Conservation (phyloP, 2,888 invertebrate genomes). For the Leptinotarsa tumamoca region DNA sequence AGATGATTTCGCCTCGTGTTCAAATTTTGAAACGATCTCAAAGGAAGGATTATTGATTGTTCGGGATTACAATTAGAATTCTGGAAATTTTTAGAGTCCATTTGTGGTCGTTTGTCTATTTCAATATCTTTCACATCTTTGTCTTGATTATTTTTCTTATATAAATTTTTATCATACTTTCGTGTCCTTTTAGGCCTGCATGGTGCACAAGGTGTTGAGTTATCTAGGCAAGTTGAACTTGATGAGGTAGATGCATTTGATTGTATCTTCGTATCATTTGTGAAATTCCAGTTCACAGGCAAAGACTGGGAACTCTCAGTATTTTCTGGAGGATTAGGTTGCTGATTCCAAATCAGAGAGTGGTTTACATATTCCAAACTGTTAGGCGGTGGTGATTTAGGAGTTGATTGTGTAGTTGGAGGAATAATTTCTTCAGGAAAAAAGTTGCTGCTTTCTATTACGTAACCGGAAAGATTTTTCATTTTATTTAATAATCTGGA, state of each 20-base stretch:
- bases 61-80: slow-evolving; percentile 45
- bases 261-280: slow-evolving; percentile 38
- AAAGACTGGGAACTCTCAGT: slow-evolving; percentile 46
- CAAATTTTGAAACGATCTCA: slow-evolving; percentile 60
- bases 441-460: slow-evolving; percentile 61
- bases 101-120: slow-evolving; percentile 3
- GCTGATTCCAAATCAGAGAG: slow-evolving; percentile 41
- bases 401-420: slow-evolving; percentile 8
- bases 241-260: slow-evolving; percentile 55
- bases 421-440: slow-evolving; percentile 60
- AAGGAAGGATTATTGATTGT: slow-evolving; percentile 57
- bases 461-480: slow-evolving; percentile 60
- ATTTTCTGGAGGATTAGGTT: slow-evolving; percentile 34
- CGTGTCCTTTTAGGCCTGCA: slow-evolving; percentile 63
- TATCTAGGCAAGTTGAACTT: slow-evolving; percentile 53
- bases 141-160: slow-evolving; percentile 57
- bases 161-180: slow-evolving; percentile 62
- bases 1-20: slow-evolving; percentile 65
- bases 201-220: slow-evolving; percentile 60
- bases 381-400: slow-evolving; percentile 25
- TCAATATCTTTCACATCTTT: slow-evolving; percentile 50
- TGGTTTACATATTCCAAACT: slow-evolving; percentile 39
- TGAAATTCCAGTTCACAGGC: slow-evolving; percentile 49
- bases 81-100: slow-evolving; percentile 30
- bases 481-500: slow-evolving; percentile 53